Evolutionary conservation across 2,113 vertebrate species (phyloP), one percentile per base, ranked within the genome.

Genomic region (Platanista minor): DNA sequence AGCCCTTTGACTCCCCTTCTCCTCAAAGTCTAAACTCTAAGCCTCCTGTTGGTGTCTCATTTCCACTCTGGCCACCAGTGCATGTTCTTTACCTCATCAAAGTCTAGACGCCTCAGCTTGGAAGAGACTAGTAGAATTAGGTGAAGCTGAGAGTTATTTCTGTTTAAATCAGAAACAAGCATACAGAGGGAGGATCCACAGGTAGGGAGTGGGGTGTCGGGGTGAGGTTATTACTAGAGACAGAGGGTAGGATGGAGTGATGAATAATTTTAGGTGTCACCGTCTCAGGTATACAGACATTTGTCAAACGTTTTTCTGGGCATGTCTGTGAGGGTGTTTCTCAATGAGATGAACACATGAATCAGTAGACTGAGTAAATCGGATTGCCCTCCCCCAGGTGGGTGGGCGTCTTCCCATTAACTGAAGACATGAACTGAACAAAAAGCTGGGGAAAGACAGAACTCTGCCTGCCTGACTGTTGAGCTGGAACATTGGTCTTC

Each of bases 361-460:
- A 39, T 25, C 14, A 46, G 41, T 20, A 33, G 12, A 39, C 66
- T 21, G 18, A 27, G 12, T 9, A 61, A 10, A 52, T n/a, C 66
- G 4, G 39, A 25, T 8, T 0, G 3, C 33, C 23, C 4, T n/a
- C 20, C n/a, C 33, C 27, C 1, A 0, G 12, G 29, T 39, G 75
- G 36, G 52, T 17, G 15, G 67, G 11, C n/a, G n/a, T 83, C 54
- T 31, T 29, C n/a, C 1, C 2, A n/a, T 18, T 27, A 27, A 43
- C 1, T 27, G 41, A 39, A 31, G 33, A 62, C 33, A 27, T 29
- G 43, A 62, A 49, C 4, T 1, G 18, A 89, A 21, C 6, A 20
- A 41, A 12, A 64, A 77, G 33, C 8, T 25, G 31, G 25, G 83
- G 39, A 21, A 36, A 39, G 25, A 57, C 2, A 29, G 31, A 36